Evolutionary conservation across 2,113 vertebrate genomes (phyloP).

Genomic region (Grallaria varia): DNA sequence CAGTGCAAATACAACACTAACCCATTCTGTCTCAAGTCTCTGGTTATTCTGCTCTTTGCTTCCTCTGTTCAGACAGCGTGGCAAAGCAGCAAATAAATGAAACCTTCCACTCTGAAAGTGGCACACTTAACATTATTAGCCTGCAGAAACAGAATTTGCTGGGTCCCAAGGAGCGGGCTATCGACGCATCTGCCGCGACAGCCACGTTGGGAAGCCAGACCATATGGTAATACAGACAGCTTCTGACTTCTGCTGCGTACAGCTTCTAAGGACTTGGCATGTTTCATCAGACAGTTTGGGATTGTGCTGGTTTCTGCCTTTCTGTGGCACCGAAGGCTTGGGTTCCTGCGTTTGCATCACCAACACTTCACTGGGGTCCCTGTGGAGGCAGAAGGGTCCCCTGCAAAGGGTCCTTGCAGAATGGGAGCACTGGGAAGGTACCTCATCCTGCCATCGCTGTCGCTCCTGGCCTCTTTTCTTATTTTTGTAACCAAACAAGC

Average conservation of each 20-base stretch:
- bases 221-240: neutral
- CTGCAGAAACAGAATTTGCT: slow-evolving; percentile 35
- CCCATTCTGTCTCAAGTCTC: neutral
- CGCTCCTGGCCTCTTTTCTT: neutral
- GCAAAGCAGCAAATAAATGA: slow-evolving; percentile 10
- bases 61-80: neutral
- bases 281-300: neutral
- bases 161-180: slow-evolving; percentile 13
- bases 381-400: neutral
- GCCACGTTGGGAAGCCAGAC: neutral
- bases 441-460: neutral
- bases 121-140: slow-evolving; percentile 20
- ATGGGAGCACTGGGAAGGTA: neutral
- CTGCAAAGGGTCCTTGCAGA: neutral
- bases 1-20: neutral
- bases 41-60: neutral
- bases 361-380: neutral
- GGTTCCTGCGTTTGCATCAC: neutral
- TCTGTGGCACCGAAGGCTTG: neutral
- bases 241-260: slow-evolving; percentile 7
- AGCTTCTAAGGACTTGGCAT: neutral
- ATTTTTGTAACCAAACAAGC: neutral
- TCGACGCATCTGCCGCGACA: neutral
- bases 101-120: slow-evolving; percentile 23
- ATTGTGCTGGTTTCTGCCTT: neutral